Percentiles rank a stretch among this genome's conserved stretches.
Evolutionary conservation across 2,797 vertebrate species (phyloP).

Genomic region (Ptychobarbus kaznakovi): DNA sequence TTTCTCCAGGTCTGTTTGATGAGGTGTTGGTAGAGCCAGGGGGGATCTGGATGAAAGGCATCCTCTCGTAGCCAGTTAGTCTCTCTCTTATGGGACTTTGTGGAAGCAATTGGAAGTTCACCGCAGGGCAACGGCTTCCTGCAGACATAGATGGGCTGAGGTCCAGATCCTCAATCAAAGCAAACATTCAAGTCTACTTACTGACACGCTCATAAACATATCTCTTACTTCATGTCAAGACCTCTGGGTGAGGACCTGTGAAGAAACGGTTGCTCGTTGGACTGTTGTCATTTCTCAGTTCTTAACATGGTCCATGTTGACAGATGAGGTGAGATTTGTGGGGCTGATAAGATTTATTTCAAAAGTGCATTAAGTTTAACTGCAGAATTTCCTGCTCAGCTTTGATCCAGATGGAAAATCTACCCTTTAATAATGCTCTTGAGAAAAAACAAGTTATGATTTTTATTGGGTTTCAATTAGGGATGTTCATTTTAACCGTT

Average conservation of each 20-base stretch:
- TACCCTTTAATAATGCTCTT: conserved; percentile 54
- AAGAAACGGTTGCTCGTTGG: conserved; percentile 66
- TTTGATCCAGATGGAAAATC: conserved; percentile 59
- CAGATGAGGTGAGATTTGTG: conserved; percentile 43
- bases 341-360: conserved; percentile 52
- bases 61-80: conserved; percentile 53
- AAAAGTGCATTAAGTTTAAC: conserved; percentile 41
- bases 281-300: conserved; percentile 2
- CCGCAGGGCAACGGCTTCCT: conserved; percentile 55
- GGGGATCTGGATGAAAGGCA: conserved; percentile 55
- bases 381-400: conserved; percentile 36
- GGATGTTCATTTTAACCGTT: too few relatives aligned
- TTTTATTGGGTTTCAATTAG: conserved; percentile 47
- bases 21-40: conserved; percentile 50
- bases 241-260: conserved; percentile 63
- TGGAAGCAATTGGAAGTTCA: conserved; percentile 57
- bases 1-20: conserved; percentile 56
- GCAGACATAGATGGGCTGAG: conserved; percentile 73
- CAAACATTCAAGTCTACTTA: conserved; percentile 74
- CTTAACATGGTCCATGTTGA: conserved; percentile 22
- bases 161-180: conserved; percentile 74
- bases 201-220: conserved; percentile 73
- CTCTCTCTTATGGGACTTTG: conserved; percentile 57
- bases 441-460: conserved; percentile 51
- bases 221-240: conserved; percentile 70